Evolutionary conservation across 2,888 invertebrate species (phyloP), one percentile per base, ranked within the genome.

Genomic region (Standfussiana lucernea): DNA sequence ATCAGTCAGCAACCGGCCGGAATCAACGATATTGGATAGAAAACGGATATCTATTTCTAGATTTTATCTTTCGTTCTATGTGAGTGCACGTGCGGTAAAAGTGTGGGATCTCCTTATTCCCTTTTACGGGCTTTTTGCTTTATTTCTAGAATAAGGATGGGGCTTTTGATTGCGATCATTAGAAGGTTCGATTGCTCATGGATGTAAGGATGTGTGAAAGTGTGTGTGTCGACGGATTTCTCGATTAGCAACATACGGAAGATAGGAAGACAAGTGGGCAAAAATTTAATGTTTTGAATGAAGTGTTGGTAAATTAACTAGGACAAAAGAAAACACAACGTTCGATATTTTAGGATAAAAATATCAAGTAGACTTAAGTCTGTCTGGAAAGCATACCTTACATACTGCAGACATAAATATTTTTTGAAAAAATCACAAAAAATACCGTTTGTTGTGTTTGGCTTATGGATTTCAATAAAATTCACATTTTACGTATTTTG

Each of bases 11-110:
- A 89, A 87, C 82, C 84, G 79, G 85, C 90, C 92, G 93, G 94
- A 95, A 94, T 94, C 92, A 88, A 86, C 89, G 87, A 80, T 83
- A 89, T 88, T 81, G 80, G 77, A 93, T 93, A 92, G 92, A 93
- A 92, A 92, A 93, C 94, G 96, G 95, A 95, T 93, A 93, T 93
- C 91, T 96, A 96, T 95, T 94, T 95, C 91, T 90, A 91, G 91
- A 83, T 88, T 87, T 85, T 85, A 86, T 84, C 82, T 88, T 61
- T 72, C 69, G 24, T 67, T 76, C 73, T 75, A 67, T 77, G 70
- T 79, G 75, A 86, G 79, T 79, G 75, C 71, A 83, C 73, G 61
- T 71, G 71, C 37, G 62, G 72, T 78, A 73, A 70, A 75, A 78
- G 69, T 75, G 62, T 72, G 59, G 53, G 50, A 32, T 67, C 42